Base-by-base conservation (phyloP, 2,113 vertebrate species). In the Petrocephalus zakoni region DNA sequence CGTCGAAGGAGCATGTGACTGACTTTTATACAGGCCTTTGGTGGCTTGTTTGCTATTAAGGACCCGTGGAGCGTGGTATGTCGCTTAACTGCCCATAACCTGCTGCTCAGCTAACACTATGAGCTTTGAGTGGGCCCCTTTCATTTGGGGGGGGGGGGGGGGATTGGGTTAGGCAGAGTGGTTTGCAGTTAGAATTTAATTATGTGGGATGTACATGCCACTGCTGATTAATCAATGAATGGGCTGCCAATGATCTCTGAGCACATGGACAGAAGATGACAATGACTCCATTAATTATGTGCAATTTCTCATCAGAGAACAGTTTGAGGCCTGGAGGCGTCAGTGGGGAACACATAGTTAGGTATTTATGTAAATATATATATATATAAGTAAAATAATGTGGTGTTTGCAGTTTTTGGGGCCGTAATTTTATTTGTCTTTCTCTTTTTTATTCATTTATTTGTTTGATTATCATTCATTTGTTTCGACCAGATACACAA, bases 1-100 rank as follows among this genome's bases (percentile, higher is more conserved):
- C 49, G 78, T 47, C 75, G 75, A 34, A 49, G 85, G 52, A 49
- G 13, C 56, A 75, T 29, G 61, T 47, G 88, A 72, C 47, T 86
- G 55, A 42, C 55, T 75, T 22, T 89, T 86, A 78, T 89, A 86
- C n/a, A 53, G 61, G 51, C 46, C 88, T 49, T 53, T 34, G 37
- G 47, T 61, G 64, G 61, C 58, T 53, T 46, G 25, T 55, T 58
- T 53, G 68, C 88, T 47, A 89, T 86, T 75, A 89, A 61, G 46
- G 83, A 47, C 84, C 64, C 47, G 22, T 29, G 85, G 85, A 81
- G 42, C 51, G 13, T 81, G 68, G 85, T 68, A 25, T 58, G 49
- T 29, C 47, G 21, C 49, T 58, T 86, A 75, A 68, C 84, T 75
- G 46, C 42, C 68, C 51, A 75, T 9, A 46, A 15, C 51, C 22